Conservation (phyloP, 2,888 invertebrate species). For the Drosophila meridionalis region DNA sequence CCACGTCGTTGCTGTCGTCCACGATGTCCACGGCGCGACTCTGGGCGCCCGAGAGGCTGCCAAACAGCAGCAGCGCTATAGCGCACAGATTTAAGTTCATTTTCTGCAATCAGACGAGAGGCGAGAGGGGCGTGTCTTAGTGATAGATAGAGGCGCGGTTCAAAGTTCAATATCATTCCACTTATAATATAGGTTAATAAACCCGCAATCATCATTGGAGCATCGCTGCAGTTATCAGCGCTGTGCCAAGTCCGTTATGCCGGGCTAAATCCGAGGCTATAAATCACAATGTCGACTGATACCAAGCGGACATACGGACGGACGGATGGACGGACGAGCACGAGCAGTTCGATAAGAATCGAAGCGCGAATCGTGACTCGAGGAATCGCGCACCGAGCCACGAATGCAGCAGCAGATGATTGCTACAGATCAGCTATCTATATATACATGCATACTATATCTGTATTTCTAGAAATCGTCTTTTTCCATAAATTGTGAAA, state of each 20-base stretch:
- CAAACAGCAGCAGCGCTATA: conserved; percentile 83
- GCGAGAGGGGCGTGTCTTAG: conserved; percentile 19
- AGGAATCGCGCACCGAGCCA: not conserved
- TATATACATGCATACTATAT: not conserved
- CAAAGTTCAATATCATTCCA: conserved; percentile 43
- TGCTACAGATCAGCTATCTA: not conserved
- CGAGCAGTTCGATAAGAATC: conserved; percentile 10
- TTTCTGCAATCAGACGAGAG: conserved; percentile 76
- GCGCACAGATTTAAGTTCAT: conserved; percentile 84
- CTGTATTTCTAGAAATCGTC: not conserved
- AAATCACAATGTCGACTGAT: conserved; percentile 44
- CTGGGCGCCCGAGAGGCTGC: conserved; percentile 72
- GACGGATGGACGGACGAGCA: not conserved
- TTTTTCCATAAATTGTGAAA: not conserved
- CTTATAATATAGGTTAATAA: conserved; percentile 69
- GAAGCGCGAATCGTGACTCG: not conserved
- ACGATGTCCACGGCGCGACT: conserved; percentile 82
- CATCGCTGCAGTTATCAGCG: conserved; percentile 25
- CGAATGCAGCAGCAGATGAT: not conserved
- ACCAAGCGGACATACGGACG: not conserved
- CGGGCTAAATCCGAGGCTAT: conserved; percentile 35
- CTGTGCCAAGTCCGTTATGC: conserved; percentile 13
- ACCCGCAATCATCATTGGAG: conserved; percentile 40
- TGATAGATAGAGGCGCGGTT: conserved; percentile 27
- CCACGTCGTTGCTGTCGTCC: conserved; percentile 74